Evolutionary conservation across 2,113 vertebrate genomes (phyloP).

Genomic region (Chrysemys picta): DNA sequence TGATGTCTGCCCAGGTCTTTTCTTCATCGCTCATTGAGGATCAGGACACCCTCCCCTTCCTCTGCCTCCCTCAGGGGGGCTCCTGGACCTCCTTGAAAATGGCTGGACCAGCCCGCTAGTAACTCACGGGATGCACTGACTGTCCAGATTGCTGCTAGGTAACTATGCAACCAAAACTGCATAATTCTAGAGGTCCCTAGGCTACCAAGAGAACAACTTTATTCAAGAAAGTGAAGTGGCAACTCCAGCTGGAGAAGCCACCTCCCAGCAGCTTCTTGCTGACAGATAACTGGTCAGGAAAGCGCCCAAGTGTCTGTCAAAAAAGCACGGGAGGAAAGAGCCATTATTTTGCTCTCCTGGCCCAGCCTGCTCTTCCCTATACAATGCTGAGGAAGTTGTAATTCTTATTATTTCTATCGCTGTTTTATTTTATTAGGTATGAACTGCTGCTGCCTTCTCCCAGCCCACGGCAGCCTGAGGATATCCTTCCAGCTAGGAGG

Average conservation of each 20-base stretch:
- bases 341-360: neutral
- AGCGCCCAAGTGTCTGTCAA: too few relatives aligned
- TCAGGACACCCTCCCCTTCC: neutral
- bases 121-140: too few relatives aligned
- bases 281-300: neutral
- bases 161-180: neutral
- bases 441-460: neutral
- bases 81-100: neutral
- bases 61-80: neutral
- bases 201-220: accelerated
- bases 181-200: neutral
- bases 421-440: neutral
- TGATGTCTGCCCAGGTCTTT: accelerated
- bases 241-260: neutral
- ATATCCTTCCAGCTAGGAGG: neutral
- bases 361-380: neutral
- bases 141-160: neutral
- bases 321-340: neutral
- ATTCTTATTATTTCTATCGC: neutral
- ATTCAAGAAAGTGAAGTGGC: neutral
- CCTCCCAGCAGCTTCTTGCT: neutral
- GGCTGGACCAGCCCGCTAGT: too few relatives aligned
- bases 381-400: neutral
- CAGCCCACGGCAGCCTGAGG: neutral
- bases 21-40: neutral